Base-by-base conservation (phyloP, 2,888 invertebrate genomes). In the Spodoptera exigua region DNA sequence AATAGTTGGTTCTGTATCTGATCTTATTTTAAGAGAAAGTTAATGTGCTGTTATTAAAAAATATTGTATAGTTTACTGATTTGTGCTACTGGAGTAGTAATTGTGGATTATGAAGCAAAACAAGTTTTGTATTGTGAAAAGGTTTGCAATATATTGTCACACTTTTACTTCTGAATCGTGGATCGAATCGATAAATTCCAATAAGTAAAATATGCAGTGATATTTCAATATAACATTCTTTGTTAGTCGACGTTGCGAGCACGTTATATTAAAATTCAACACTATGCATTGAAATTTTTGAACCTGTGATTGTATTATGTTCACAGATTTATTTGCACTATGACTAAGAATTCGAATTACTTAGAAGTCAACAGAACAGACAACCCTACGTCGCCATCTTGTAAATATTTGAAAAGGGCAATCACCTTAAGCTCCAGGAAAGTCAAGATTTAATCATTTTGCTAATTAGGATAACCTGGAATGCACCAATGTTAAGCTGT, bases 11-110 rank as follows among this genome's bases (percentile, higher is more conserved):
- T 18, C 71, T 51, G 61, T 62, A 18, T 48, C 61, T 45, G 68
- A 75, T 62, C 44, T 51, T 12, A 9, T 9, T 51, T 56, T 37
- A 9, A 39, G 60, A 62, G 76, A 76, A 76, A 76, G 76, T 72
- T 55, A 32, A 9, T 27, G 27, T 27, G n/a, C n/a, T 27, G 7
- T 27, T 40, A 34, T 21, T 37, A 47, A 43, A 44, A 47, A 18
- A 27, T 27, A 43, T 37, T 34, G 11, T 13, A 21, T 43, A 9
- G 13, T 18, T 9, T 2, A 16, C 5, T 1, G 4, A 27, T 34
- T 46, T 2, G 1, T 37, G 37, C 9, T 21, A 44, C 9, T 10
- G 7, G 2, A 16, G 4, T 21, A 21, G 13, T 16, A 13, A 13
- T 32, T 11, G 3, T 18, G 3, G 2, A 32, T 34, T 54, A 13